A percentile compares a stretch with the other conserved stretches of the same genome.
Evolutionary conservation across 2,113 vertebrate genomes (phyloP).

Genomic region (Coptodon rendalli): DNA sequence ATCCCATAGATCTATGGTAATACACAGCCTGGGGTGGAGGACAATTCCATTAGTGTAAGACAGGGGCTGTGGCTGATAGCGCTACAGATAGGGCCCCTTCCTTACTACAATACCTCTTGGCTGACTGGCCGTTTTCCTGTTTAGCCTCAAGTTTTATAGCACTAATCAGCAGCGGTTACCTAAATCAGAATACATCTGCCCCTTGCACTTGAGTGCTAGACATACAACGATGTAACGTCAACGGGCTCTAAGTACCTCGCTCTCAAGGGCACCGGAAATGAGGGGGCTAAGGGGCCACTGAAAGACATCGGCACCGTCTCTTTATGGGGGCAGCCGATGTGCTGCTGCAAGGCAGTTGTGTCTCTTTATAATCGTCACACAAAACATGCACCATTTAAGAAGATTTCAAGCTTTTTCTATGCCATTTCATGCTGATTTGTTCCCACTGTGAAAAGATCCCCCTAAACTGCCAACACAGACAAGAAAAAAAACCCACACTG

Average conservation of each 20-base stretch:
- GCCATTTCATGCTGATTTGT: background rate
- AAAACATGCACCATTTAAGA: background rate
- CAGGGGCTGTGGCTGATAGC: constrained; percentile 60
- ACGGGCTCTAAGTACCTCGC: background rate
- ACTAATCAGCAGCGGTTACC: constrained; percentile 50
- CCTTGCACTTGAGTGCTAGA: background rate
- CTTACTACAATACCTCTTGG: constrained; percentile 34
- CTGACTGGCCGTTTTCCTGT: constrained; percentile 39
- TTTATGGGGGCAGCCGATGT: background rate
- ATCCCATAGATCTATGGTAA: constrained; percentile 73
- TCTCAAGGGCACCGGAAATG: background rate
- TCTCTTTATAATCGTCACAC: background rate
- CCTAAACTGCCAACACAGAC: background rate
- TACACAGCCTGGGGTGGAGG: constrained; percentile 63
- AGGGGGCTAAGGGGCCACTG: background rate
- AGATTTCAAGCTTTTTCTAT: background rate
- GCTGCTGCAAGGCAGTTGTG: background rate
- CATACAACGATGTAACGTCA: background rate
- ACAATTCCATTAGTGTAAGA: constrained; percentile 72
- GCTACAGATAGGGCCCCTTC: constrained; percentile 60
- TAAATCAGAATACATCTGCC: constrained; percentile 32
- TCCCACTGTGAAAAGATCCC: background rate
- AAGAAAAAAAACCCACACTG: background rate
- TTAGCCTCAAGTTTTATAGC: constrained; percentile 40
- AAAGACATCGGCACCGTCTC: background rate